A percentile compares a stretch with the other conserved stretches of the same genome.
Conservation (phyloP, 2,797 vertebrate genomes). For the Eremophila alpestris region DNA sequence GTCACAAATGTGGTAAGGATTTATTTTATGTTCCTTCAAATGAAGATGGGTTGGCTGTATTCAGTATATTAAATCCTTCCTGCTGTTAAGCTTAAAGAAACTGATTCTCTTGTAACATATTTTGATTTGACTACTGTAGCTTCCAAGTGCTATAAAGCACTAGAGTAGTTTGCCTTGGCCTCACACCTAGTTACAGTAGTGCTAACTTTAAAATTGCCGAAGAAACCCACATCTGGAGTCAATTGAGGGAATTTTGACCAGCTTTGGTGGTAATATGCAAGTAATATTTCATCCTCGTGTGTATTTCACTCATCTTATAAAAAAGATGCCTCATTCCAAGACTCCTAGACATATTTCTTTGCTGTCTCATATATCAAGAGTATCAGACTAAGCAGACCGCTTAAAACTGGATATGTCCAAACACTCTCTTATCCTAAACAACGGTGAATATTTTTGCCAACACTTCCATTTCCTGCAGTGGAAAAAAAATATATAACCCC, state of each 20-base stretch:
- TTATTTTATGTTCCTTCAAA: slow-evolving; percentile 56
- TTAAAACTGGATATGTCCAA: slow-evolving; percentile 65
- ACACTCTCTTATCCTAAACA: slow-evolving; percentile 54
- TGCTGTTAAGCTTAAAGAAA: slow-evolving; percentile 68
- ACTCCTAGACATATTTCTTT: slow-evolving; percentile 64
- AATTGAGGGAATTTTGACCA: slow-evolving; percentile 78
- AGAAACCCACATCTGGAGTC: slow-evolving; percentile 81
- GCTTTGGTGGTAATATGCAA: slow-evolving; percentile 74
- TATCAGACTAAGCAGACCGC: slow-evolving; percentile 57
- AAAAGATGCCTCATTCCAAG: slow-evolving; percentile 70
- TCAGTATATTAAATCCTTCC: slow-evolving; percentile 73
- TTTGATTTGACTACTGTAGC: slow-evolving; percentile 70
- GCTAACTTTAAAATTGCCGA: slow-evolving; percentile 68
- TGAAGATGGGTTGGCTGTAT: slow-evolving; percentile 64
- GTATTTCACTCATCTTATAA: slow-evolving; percentile 71
- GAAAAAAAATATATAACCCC: slow-evolving; percentile 30
- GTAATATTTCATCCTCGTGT: slow-evolving; percentile 67
- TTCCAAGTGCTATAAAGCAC: slow-evolving; percentile 75
- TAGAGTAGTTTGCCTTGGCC: slow-evolving; percentile 76
- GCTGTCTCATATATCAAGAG: slow-evolving; percentile 71
- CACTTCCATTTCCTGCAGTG: slow-evolving; percentile 42
- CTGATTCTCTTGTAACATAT: slow-evolving; percentile 64
- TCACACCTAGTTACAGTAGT: slow-evolving; percentile 73
- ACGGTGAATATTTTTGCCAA: slow-evolving; percentile 38
- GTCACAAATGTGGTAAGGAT: slow-evolving; percentile 60